Evolutionary conservation across 2,888 invertebrate species (phyloP).

Genomic region (Lasioglossum malachurum): DNA sequence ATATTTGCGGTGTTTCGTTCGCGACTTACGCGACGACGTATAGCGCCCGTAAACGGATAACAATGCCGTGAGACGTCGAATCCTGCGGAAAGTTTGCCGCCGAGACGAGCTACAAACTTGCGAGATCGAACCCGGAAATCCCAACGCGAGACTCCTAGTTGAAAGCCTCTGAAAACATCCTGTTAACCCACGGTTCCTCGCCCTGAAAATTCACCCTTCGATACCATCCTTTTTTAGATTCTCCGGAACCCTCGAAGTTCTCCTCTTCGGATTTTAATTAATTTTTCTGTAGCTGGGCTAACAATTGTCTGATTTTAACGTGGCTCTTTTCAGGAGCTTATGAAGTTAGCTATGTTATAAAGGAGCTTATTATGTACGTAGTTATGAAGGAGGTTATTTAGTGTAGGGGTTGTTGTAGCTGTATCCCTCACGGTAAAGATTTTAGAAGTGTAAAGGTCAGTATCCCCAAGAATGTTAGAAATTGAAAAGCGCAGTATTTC

Average conservation of each 20-base stretch:
- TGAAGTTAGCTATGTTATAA: too few relatives aligned
- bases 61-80: not conserved
- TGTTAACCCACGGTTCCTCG: not conserved
- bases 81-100: not conserved
- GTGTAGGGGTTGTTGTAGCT: too few relatives aligned
- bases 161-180: not conserved
- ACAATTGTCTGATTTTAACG: too few relatives aligned
- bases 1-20: constrained; percentile 6
- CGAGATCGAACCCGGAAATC: constrained; percentile 1
- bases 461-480: too few relatives aligned
- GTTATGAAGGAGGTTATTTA: too few relatives aligned
- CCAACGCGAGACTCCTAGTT: not conserved
- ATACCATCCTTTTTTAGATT: not conserved
- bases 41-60: not conserved
- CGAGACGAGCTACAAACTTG: not conserved
- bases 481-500: too few relatives aligned
- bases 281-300: too few relatives aligned
- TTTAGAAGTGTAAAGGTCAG: too few relatives aligned
- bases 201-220: not conserved
- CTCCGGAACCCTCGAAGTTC: not conserved
- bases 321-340: too few relatives aligned
- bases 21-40: constrained; percentile 1
- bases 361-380: too few relatives aligned
- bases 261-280: not conserved
- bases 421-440: too few relatives aligned